These are phyloP conservation scores for Baryphthengus martii DNA, from an alignment of 2,113 vertebrate species.

Conservation along the genomic window DNA sequence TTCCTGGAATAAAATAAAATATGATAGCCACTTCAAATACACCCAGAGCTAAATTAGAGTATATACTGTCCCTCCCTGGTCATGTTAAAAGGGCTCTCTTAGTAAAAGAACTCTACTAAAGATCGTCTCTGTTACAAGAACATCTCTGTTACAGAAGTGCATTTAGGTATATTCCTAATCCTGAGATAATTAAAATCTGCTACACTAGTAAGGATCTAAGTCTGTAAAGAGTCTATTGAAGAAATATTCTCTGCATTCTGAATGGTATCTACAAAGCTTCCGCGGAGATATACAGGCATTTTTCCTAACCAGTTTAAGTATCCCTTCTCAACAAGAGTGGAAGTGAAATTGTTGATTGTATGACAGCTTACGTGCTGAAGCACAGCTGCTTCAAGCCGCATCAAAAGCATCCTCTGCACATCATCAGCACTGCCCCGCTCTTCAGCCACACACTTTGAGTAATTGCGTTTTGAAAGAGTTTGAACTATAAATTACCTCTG, in stretches of 20 bases:
- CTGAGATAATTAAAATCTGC: background rate
- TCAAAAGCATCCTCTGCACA: conserved; percentile 5
- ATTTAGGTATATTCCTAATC: background rate
- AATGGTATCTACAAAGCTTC: background rate
- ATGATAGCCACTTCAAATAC: background rate
- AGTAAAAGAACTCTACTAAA: background rate
- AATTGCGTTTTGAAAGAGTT: conserved; percentile 1
- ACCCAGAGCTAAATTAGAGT: background rate
- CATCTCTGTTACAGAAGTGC: background rate
- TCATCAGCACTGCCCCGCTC: background rate
- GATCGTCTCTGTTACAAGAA: background rate
- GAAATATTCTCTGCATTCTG: background rate
- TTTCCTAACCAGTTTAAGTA: background rate
- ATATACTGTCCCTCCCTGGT: background rate
- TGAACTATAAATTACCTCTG: conserved; percentile 18
- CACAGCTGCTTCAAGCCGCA: background rate
- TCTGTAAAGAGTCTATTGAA: background rate
- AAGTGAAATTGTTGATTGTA: background rate
- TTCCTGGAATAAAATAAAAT: background rate
- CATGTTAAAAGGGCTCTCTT: background rate
- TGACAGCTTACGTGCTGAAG: background rate
- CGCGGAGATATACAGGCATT: background rate
- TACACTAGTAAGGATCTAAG: background rate
- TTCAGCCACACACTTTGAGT: background rate
- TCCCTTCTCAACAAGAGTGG: background rate